Conservation (phyloP, 2,797 vertebrate genomes). For the Micropoecilia bifurca region DNA sequence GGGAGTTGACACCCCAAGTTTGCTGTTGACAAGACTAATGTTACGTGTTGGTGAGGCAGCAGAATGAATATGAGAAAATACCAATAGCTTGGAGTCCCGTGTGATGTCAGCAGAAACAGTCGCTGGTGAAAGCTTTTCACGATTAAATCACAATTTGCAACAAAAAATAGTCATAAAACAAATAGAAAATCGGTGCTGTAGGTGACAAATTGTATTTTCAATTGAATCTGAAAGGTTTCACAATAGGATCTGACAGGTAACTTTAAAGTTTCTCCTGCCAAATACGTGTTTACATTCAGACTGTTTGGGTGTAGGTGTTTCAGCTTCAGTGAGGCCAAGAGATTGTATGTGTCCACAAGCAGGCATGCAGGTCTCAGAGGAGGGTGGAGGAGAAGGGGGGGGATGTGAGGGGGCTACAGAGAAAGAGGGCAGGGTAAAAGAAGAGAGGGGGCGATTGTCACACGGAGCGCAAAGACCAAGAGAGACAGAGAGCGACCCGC, state of each 20-base stretch:
- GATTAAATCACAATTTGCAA: not conserved
- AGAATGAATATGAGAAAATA: not conserved
- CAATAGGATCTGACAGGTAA: not conserved
- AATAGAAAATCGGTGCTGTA: not conserved
- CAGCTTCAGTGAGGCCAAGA: slow-evolving; percentile 18
- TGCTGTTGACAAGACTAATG: not conserved
- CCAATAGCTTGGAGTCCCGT: not conserved
- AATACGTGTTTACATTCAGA: not conserved
- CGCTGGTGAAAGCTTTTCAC: not conserved
- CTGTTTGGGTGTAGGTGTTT: slow-evolving; percentile 21
- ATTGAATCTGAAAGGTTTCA: not conserved
- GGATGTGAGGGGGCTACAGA: slow-evolving; percentile 14
- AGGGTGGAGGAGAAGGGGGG: not conserved
- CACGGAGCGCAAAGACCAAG: slow-evolving; percentile 59
- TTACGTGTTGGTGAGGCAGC: not conserved
- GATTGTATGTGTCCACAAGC: slow-evolving; percentile 50
- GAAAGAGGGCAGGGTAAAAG: slow-evolving; percentile 48
- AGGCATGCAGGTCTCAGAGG: slow-evolving; percentile 37
- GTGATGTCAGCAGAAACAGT: not conserved
- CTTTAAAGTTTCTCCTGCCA: not conserved
- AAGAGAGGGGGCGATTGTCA: slow-evolving; percentile 38
- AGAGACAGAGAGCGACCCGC: slow-evolving; percentile 56
- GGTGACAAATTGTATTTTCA: not conserved
- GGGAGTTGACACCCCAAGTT: not conserved
- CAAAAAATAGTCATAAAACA: not conserved